A percentile compares a stretch with the other conserved stretches of the same genome.
Conservation (phyloP, 2,113 vertebrate species). For the Bagarius yarrelli region DNA sequence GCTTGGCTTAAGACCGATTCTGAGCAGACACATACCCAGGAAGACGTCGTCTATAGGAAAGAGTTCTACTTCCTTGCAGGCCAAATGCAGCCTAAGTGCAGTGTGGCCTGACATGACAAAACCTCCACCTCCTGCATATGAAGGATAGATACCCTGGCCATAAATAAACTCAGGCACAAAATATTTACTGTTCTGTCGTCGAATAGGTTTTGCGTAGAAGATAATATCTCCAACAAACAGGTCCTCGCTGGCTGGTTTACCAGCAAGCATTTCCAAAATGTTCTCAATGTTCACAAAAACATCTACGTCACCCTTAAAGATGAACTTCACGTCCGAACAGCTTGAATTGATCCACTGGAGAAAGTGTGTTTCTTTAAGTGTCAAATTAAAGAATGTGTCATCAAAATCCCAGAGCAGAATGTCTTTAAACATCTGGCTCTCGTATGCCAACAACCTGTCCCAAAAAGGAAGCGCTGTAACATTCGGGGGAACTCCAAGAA, state of each 20-base stretch:
- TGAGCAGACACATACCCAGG: slow-evolving; percentile 93
- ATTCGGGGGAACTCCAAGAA: slow-evolving; percentile 84
- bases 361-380: slow-evolving; percentile 95
- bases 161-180: slow-evolving; percentile 89
- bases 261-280: slow-evolving; percentile 83
- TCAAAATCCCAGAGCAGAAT: slow-evolving; percentile 94
- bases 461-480: slow-evolving; percentile 73
- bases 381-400: slow-evolving; percentile 97
- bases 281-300: slow-evolving; percentile 94
- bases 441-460: slow-evolving; percentile 83
- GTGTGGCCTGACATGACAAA: slow-evolving; percentile 87
- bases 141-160: slow-evolving; percentile 81
- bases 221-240: slow-evolving; percentile 95
- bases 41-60: slow-evolving; percentile 97
- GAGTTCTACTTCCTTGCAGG: slow-evolving; percentile 89
- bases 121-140: slow-evolving; percentile 90
- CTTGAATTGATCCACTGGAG: slow-evolving; percentile 84
- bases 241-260: slow-evolving; percentile 67
- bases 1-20: slow-evolving; percentile 80
- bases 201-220: slow-evolving; percentile 85
- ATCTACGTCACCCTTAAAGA: slow-evolving; percentile 92
- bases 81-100: slow-evolving; percentile 75
- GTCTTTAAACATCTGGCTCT: slow-evolving; percentile 81
- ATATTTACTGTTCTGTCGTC: slow-evolving; percentile 83
- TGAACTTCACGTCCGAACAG: slow-evolving; percentile 81